phyloP scores from a whole-genome alignment of 1,140 invertebrate genomes.

The Eueides isabella region DNA sequence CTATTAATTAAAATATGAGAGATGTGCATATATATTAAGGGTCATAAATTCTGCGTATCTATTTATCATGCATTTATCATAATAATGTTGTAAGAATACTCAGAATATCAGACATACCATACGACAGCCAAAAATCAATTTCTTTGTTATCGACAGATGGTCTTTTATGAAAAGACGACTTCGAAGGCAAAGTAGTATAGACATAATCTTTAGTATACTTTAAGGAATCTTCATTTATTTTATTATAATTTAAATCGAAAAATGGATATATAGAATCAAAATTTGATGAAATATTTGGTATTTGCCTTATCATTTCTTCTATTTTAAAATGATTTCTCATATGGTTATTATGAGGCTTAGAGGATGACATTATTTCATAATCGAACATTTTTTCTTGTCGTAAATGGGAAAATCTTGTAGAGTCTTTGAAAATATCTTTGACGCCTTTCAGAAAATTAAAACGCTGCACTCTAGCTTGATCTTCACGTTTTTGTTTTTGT shows the following conservation, averaged over 20 bases:
- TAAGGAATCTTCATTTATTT: background rate
- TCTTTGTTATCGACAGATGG: background rate
- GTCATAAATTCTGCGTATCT: too few relatives aligned
- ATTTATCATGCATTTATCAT: too few relatives aligned
- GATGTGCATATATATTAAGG: too few relatives aligned
- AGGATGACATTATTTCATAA: constrained; percentile 46
- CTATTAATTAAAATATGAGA: too few relatives aligned
- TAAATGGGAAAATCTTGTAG: constrained; percentile 20
- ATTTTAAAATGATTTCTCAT: constrained; percentile 35
- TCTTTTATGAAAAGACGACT: background rate
- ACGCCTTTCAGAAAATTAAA: constrained; percentile 58
- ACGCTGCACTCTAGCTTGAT: constrained; percentile 36
- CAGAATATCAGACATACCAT: background rate
- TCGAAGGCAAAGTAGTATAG: background rate
- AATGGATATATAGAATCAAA: constrained; percentile 9
- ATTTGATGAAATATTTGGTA: constrained; percentile 50
- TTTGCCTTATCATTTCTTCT: constrained; percentile 48
- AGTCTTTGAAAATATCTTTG: constrained; percentile 52
- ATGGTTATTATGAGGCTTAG: background rate
- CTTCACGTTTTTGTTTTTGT: constrained; percentile 42
- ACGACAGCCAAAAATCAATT: background rate
- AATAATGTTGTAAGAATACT: too few relatives aligned
- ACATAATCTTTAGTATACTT: background rate
- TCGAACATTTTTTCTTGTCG: constrained; percentile 39
- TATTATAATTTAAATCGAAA: constrained; percentile 2